These are phyloP conservation scores for Lordiphosa collinella DNA, from an alignment of 1,140 invertebrate genomes.

Conservation along the genomic window DNA sequence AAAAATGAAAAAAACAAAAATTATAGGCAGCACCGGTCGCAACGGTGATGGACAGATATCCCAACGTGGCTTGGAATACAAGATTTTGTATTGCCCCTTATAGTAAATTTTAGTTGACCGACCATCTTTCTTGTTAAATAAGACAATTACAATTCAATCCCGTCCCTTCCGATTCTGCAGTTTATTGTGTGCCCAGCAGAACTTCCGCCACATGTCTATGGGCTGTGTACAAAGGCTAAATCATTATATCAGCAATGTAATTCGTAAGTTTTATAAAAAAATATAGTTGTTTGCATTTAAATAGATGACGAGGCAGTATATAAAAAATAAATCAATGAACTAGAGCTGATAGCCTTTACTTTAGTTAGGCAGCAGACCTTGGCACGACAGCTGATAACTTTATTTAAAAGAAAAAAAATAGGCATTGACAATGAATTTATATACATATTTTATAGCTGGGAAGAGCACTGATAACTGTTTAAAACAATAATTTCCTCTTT, in stretches of 20 bases:
- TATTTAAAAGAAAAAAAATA: not conserved
- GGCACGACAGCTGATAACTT: slow-evolving; percentile 15
- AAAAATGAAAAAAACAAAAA: no score
- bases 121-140: no score
- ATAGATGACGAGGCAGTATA: not conserved
- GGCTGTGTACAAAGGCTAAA: no score
- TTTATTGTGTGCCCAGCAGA: not conserved
- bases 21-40: no score
- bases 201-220: no score
- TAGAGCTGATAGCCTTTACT: slow-evolving; percentile 18
- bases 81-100: no score
- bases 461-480: no score
- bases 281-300: slow-evolving; percentile 2
- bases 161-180: not conserved
- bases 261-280: not conserved
- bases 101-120: no score
- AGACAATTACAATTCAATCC: no score
- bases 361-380: not conserved
- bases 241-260: not conserved
- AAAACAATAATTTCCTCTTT: no score
- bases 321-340: slow-evolving; percentile 4
- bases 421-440: slow-evolving; percentile 1
- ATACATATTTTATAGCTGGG: not conserved
- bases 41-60: no score
- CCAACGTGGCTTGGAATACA: no score